These are phyloP conservation scores for Chaunax sp. DNA, from an alignment of 2,797 vertebrate genomes.

Conservation along the genomic window DNA sequence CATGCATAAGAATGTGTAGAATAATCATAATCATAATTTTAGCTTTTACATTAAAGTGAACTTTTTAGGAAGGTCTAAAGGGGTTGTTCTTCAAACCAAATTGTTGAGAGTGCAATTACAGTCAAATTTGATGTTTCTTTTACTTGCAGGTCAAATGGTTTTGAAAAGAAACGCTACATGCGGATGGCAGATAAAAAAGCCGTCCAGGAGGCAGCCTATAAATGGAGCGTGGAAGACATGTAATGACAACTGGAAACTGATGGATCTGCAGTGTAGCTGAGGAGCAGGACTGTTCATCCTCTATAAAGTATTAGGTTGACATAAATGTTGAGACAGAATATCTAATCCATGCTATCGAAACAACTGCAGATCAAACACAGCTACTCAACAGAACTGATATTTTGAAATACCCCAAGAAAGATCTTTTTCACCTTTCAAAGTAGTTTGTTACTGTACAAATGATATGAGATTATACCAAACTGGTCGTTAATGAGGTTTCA, in stretches of 20 bases:
- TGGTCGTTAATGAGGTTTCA: constrained; percentile 23
- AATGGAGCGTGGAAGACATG: constrained; percentile 99
- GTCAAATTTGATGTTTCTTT: constrained; percentile 12
- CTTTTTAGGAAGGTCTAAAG: background rate
- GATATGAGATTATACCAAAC: too few species aligned
- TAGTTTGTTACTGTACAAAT: constrained; percentile 30
- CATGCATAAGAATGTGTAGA: background rate
- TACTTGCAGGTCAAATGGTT: constrained; percentile 91
- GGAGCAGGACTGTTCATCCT: background rate
- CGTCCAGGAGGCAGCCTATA: constrained; percentile 92
- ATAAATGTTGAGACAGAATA: background rate
- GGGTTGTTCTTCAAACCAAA: background rate
- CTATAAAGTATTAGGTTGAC: background rate
- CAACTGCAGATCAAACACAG: constrained; percentile 11
- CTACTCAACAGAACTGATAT: background rate
- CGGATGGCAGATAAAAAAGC: constrained; percentile 93
- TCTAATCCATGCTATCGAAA: constrained; percentile 14
- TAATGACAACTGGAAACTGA: constrained; percentile 61
- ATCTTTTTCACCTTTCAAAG: constrained; percentile 14
- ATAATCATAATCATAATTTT: background rate
- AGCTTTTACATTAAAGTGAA: background rate
- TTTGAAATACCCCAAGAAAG: constrained; percentile 13
- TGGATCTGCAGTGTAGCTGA: background rate
- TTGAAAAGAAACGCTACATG: constrained; percentile 93
- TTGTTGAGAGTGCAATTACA: background rate